phyloP scores from a whole-genome alignment of 2,113 vertebrate species.

The Nycticorax nycticorax region DNA sequence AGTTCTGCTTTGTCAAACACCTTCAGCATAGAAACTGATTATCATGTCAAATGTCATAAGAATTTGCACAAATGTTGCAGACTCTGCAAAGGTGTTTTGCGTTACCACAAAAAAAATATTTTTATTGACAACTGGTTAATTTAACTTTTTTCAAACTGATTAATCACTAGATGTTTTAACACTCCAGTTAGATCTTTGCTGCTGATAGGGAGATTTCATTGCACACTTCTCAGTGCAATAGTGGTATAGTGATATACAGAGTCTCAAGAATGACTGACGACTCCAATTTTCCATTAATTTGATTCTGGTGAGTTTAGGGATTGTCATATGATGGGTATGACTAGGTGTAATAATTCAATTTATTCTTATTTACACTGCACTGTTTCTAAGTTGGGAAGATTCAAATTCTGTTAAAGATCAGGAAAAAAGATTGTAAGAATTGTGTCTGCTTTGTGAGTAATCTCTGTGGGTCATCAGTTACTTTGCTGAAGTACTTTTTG shows the following conservation, averaged over 20 bases:
- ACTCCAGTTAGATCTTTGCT: not conserved
- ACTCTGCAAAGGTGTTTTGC: not conserved
- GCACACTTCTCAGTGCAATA: not conserved
- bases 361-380: not conserved
- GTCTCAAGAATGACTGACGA: not conserved
- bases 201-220: not conserved
- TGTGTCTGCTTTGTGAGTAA: not conserved
- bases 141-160: not conserved
- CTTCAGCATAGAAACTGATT: not conserved
- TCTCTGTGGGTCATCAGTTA: not conserved
- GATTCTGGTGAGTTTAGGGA: not conserved
- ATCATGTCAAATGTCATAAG: not conserved
- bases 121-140: not conserved
- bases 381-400: not conserved
- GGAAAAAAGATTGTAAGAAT: not conserved
- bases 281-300: conserved; percentile 6
- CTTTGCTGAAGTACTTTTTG: not conserved
- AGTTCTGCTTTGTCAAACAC: not conserved
- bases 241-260: not conserved
- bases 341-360: not conserved
- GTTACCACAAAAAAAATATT: not conserved
- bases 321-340: not conserved
- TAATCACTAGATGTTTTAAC: not conserved
- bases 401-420: not conserved
- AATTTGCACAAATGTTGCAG: not conserved